Percentiles rank a stretch among this genome's conserved stretches.
Conservation (phyloP, 2,797 vertebrate species). For the Mormyrus proboscirostris region DNA sequence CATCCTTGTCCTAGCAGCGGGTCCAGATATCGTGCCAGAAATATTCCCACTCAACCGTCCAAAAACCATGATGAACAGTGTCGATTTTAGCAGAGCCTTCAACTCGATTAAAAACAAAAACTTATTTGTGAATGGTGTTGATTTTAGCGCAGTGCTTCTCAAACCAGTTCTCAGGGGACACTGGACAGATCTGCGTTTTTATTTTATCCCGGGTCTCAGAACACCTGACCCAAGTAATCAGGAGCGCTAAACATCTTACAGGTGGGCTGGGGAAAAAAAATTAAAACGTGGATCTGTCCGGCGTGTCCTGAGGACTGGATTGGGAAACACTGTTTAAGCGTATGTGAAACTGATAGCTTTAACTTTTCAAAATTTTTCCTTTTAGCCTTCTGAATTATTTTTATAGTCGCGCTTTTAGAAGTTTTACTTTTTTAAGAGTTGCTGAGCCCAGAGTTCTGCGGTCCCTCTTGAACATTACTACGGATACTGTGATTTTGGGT, state of each 20-base stretch:
- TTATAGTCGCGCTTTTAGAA: neutral
- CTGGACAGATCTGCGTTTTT: neutral
- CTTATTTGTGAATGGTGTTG: neutral
- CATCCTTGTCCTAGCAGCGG: neutral
- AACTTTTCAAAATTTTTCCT: neutral
- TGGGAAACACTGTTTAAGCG: neutral
- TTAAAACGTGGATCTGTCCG: neutral
- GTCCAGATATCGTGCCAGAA: neutral
- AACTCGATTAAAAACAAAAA: neutral
- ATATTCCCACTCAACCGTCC: constrained; percentile 12
- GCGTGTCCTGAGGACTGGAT: neutral
- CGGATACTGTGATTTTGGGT: neutral
- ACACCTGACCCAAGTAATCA: neutral
- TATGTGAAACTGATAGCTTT: neutral
- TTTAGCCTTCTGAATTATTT: neutral
- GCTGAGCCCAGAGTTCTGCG: neutral
- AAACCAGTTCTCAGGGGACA: neutral
- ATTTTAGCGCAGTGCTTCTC: neutral
- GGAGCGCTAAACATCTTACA: neutral
- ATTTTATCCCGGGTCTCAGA: neutral
- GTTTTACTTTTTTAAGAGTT: neutral
- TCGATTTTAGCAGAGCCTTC: neutral
- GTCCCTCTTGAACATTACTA: neutral
- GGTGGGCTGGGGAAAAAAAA: neutral
- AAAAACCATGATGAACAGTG: constrained; percentile 1